phyloP scores from a whole-genome alignment of 2,797 vertebrate genomes.

The Malacoctenus gilli region DNA sequence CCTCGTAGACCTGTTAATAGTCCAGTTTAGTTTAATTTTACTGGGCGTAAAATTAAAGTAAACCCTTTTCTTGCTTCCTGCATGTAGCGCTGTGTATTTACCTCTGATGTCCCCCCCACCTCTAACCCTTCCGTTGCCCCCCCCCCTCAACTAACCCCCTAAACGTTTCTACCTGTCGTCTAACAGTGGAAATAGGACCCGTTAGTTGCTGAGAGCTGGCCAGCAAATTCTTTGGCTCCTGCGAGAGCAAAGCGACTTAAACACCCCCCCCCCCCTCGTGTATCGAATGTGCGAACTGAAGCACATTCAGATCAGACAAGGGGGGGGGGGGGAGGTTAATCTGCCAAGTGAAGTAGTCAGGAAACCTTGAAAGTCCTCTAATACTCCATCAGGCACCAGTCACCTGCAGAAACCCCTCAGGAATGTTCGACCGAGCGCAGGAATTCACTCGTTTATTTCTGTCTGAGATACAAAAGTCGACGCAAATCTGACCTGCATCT shows the following conservation, averaged over 20 bases:
- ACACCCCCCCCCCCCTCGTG: conserved; percentile 2
- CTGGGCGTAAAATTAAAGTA: not conserved
- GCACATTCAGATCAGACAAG: conserved; percentile 31
- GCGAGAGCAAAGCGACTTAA: conserved; percentile 2
- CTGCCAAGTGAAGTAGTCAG: conserved; percentile 5
- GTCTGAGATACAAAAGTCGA: not conserved
- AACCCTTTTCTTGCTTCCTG: conserved; percentile 37
- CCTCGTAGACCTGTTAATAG: not conserved
- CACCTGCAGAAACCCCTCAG: too few relatives aligned
- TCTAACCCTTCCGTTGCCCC: conserved; percentile 67
- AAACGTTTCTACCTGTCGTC: conserved; percentile 10
- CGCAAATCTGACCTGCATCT: conserved; percentile 56
- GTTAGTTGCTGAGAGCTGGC: conserved; percentile 23
- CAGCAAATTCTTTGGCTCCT: not conserved
- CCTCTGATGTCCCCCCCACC: conserved; percentile 59
- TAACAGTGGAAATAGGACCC: conserved; percentile 8
- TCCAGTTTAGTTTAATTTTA: too few relatives aligned
- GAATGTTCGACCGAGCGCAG: conserved; percentile 22
- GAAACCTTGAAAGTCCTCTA: conserved; percentile 24
- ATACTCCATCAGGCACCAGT: conserved; percentile 36
- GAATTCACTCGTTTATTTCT: too few relatives aligned
- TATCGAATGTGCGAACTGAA: conserved; percentile 19
- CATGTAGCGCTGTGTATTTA: conserved; percentile 38
- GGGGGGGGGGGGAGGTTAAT: conserved; percentile 28
- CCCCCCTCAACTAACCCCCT: conserved; percentile 22